Evolutionary conservation across 2,888 invertebrate species (phyloP), one percentile per base, ranked within the genome.

Genomic region (Yponomeuta cagnagella): DNA sequence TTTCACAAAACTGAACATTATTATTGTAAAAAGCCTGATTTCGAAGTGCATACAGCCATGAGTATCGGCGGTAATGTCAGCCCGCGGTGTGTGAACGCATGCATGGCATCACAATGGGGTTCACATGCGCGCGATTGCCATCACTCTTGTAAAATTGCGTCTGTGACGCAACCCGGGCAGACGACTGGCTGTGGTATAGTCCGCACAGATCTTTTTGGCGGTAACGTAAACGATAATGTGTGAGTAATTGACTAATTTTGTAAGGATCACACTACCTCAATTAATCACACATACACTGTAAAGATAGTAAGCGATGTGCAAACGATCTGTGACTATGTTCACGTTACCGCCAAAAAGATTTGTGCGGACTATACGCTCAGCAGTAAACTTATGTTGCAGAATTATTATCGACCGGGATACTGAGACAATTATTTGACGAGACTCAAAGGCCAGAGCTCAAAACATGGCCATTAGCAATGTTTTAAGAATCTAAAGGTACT

Each of bases 91-190:
- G 90, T 85, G 89, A 90, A 88, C 83, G 78, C 73, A 75, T 76
- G 76, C 76, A 73, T 73, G 71, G 70, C 69, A 72, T 74, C 82
- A 88, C 88, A 89, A 89, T 88, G 75, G 75, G 75, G 76, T 89
- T 89, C 89, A 83, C 89, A 89, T 86, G 85, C 84, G 84, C 85
- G 78, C 82, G 88, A 88, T 89, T 86, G 86, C 82, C 85, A 88
- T 87, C 89, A 73, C 74, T 73, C 77, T 76, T 76, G 83, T 88
- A 86, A 88, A 89, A 86, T 87, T 87, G 87, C 82, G 81, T 81
- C 75, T 74, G 78, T 90, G 89, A 84, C 86, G 89, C 87, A 90
- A 91, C 74, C 37, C 69, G 69, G 71, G 86, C 85, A 88, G 87
- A 88, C 88, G 86, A 84, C 80, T 86, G 79, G 79, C 77, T 23